phyloP scores from a whole-genome alignment of 2,888 invertebrate species.

The Mayetiola destructor region DNA sequence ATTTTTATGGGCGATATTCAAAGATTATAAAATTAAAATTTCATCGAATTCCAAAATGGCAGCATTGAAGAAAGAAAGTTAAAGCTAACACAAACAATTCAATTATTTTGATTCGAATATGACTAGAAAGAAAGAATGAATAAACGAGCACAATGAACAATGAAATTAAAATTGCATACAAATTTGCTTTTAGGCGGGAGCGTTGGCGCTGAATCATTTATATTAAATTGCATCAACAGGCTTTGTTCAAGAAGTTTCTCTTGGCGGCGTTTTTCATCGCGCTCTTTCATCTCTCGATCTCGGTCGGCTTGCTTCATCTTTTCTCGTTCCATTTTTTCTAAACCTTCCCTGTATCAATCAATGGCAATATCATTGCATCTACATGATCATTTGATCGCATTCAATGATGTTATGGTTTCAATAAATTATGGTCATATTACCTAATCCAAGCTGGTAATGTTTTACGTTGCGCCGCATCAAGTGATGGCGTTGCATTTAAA shows the following conservation, averaged over 20 bases:
- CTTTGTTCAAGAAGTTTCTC: background rate
- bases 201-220: background rate
- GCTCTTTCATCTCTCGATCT: constrained; percentile 11
- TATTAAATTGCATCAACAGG: constrained; percentile 2
- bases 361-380: background rate
- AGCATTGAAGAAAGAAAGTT: too few species aligned
- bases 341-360: constrained; percentile 42
- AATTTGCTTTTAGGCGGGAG: constrained; percentile 9
- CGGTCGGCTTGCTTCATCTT: constrained; percentile 70
- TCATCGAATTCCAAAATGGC: too few species aligned
- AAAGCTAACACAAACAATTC: background rate
- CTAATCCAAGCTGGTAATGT: constrained; percentile 95
- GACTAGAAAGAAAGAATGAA: background rate
- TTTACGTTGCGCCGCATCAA: constrained; percentile 74
- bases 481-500: constrained; percentile 32
- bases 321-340: constrained; percentile 95
- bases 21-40: too few species aligned
- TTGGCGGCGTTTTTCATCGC: constrained; percentile 12
- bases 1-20: too few species aligned
- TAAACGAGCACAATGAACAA: too few species aligned
- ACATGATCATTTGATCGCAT: too few species aligned
- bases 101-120: background rate
- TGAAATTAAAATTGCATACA: background rate
- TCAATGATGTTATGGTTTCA: too few species aligned
- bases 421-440: constrained; percentile 37